phyloP scores from a whole-genome alignment of 2,888 invertebrate species.

The Capitulum mitella region DNA sequence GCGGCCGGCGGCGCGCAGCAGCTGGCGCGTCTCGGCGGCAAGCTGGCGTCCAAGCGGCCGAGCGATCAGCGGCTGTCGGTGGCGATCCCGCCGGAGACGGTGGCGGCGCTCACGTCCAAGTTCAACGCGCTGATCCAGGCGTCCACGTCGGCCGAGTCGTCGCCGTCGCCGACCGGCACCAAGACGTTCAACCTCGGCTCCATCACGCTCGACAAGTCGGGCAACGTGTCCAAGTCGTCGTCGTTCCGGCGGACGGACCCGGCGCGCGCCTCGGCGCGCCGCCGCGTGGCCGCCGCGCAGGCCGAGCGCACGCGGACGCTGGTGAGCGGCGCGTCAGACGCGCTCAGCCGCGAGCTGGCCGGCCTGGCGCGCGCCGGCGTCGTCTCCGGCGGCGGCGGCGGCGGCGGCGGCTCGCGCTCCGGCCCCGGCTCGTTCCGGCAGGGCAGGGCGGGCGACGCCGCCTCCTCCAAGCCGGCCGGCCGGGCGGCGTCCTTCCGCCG shows the following conservation, averaged over 20 bases:
- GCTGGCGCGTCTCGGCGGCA: slow-evolving; percentile 28
- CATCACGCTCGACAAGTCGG: slow-evolving; percentile 6
- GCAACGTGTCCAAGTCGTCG: not conserved
- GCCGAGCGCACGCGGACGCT: not conserved
- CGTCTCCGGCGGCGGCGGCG: not conserved
- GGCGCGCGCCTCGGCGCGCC: not conserved
- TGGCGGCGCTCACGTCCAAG: not conserved
- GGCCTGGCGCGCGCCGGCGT: not conserved
- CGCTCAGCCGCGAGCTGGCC: not conserved
- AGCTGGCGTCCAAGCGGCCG: not conserved
- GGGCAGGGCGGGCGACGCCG: not conserved
- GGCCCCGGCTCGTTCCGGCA: not conserved
- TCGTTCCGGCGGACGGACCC: slow-evolving; percentile 1
- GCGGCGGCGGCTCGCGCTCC: not conserved
- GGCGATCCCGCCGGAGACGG: not conserved
- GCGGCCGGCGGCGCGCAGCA: not conserved
- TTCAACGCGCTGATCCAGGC: slow-evolving; percentile 19
- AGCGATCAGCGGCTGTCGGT: not conserved
- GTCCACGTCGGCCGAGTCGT: not conserved
- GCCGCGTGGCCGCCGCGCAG: not conserved
- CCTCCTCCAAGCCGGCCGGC: not conserved
- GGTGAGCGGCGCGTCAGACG: not conserved
- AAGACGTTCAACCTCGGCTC: slow-evolving; percentile 11
- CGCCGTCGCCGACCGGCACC: slow-evolving; percentile 9
- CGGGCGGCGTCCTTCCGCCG: not conserved